Evolutionary conservation across 1,140 invertebrate genomes (phyloP).

Genomic region (Pseudachorutes palmiensis): DNA sequence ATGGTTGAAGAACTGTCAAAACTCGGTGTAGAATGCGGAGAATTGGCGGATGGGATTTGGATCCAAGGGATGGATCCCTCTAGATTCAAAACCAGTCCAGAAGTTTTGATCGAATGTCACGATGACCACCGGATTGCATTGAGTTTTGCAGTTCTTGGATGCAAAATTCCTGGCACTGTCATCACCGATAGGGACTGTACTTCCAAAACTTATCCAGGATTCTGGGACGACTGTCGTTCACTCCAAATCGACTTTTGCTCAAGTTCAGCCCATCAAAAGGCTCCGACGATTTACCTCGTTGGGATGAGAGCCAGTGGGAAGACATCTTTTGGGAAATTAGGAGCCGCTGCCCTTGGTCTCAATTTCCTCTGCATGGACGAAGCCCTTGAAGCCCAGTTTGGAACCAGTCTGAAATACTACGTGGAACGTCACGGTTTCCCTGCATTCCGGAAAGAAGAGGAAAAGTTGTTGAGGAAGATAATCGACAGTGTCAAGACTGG

Average conservation of each 20-base stretch:
- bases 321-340: not conserved
- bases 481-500: not conserved
- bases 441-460: not conserved
- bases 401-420: not conserved
- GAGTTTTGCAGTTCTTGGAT: conserved; percentile 2
- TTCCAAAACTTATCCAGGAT: conserved; percentile 5
- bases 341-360: not conserved
- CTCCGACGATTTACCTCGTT: not conserved
- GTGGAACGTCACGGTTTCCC: not conserved
- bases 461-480: not conserved
- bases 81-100: not conserved
- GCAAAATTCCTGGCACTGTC: not conserved
- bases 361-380: conserved; percentile 5
- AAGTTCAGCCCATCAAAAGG: not conserved
- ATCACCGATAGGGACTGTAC: conserved; percentile 8
- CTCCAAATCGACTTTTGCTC: not conserved
- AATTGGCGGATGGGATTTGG: conserved; percentile 5
- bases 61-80: not conserved
- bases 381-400: not conserved
- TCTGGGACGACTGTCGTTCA: conserved; percentile 5
- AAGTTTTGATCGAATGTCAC: not conserved
- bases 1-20: not conserved
- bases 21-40: not conserved
- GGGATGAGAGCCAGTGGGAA: conserved; percentile 9
- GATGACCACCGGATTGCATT: conserved; percentile 15